phyloP scores from a whole-genome alignment of 2,113 vertebrate species.

The Tautogolabrus adspersus region DNA sequence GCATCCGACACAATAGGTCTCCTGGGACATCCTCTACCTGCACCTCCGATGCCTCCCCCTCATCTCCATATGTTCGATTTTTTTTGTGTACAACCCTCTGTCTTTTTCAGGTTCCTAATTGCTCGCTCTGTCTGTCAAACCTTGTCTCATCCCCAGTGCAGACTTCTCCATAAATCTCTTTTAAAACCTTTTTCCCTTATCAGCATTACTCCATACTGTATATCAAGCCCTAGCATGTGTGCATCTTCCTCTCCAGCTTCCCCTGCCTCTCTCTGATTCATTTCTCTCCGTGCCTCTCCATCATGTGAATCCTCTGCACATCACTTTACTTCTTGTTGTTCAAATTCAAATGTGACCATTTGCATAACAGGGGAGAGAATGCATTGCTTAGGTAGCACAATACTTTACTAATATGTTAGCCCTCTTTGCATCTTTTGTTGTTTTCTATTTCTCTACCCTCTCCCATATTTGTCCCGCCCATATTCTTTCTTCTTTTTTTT shows the following conservation, averaged over 20 bases:
- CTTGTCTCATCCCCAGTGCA: conserved; percentile 2
- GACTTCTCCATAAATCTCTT: conserved; percentile 34
- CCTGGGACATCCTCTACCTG: conserved; percentile 48
- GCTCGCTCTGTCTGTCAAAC: conserved; percentile 18
- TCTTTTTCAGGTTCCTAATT: conserved; percentile 30
- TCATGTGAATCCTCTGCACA: conserved; percentile 4
- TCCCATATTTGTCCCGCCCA: not conserved
- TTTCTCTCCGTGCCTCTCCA: conserved; percentile 30
- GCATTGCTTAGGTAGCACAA: not conserved
- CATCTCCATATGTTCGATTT: conserved; percentile 31
- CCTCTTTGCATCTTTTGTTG: conserved; percentile 8
- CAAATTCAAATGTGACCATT: conserved; percentile 14
- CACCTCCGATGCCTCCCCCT: conserved; percentile 20
- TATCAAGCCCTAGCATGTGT: conserved; percentile 14
- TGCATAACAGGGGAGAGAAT: conserved; percentile 21
- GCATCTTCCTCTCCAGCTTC: conserved; percentile 9
- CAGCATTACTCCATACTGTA: conserved; percentile 18
- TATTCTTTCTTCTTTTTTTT: not conserved
- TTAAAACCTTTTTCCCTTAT: conserved; percentile 26
- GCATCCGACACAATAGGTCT: conserved; percentile 61
- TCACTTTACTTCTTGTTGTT: conserved; percentile 30
- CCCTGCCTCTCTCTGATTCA: conserved; percentile 7
- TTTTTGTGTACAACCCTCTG: conserved; percentile 7
- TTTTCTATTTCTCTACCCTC: not conserved
- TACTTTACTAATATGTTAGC: not conserved